Evolutionary conservation across 1,140 invertebrate genomes (phyloP), one percentile per base, ranked within the genome.

Genomic region (Apis cerana): DNA sequence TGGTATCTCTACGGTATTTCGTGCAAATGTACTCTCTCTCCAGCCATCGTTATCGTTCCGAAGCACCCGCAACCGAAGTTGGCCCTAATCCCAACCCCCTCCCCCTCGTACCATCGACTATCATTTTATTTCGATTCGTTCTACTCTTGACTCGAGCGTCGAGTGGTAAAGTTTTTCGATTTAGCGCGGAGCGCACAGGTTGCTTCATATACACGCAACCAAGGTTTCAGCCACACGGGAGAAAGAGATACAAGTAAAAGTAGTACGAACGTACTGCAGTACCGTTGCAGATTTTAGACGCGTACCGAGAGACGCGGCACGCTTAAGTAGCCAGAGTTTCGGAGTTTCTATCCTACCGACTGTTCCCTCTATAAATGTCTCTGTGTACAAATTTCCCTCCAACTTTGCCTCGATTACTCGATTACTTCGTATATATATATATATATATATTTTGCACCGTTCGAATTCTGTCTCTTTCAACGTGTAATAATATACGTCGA

Each of bases 131-230:
- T 82, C 81, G 84, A 84, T 82, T 85, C 80, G 43, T 74, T 83
- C 75, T 77, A 83, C 76, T 80, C 64, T 81, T 61, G 75, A 79
- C 67, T 69, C 33, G 81, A 71, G 78, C 83, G 75, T 82, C 84
- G 82, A 89, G 85, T 89, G 81, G 86, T 59, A 90, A 91, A 91
- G 87, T 91, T 91, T 91, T 91, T 91, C 91, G 91, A 91, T 91
- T 91, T 89, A 85, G 88, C 80, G 70, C 33, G 61, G 50, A 79
- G 75, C 67, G 85, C 84, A 81, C 61, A 27, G 67, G 15, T 62
- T 43, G 74, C 54, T 33, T 21, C 52, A 65, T 70, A 65, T 62
- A 76, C 78, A 58, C 68, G 75, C 68, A 27, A 75, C 23, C 43
- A 61, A 48, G 59, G 52, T 67, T 67, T 21, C 33, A 50, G 79